Conservation (phyloP, 2,888 invertebrate genomes). For the Chaetogeoica ovagalla region DNA sequence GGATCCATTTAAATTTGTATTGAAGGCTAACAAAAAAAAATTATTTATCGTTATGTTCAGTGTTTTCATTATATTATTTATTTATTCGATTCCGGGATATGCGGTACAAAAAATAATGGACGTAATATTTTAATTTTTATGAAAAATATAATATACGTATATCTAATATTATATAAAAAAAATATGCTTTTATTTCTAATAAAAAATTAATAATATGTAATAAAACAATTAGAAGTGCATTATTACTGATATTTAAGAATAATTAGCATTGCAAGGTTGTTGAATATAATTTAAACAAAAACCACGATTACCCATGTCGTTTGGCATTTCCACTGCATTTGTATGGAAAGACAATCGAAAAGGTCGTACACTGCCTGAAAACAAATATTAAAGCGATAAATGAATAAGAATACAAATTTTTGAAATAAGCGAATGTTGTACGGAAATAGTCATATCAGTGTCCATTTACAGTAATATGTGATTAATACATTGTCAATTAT, state of each 20-base stretch:
- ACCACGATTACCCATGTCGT: slow-evolving; percentile 75
- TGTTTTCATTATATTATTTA: slow-evolving; percentile 64
- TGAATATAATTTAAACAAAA: slow-evolving; percentile 83
- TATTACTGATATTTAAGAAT: slow-evolving; percentile 7
- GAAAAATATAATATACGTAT: neutral
- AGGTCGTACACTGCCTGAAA: slow-evolving; percentile 76
- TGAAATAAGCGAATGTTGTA: too few relatives aligned
- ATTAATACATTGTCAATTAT: too few relatives aligned
- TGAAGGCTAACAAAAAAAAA: slow-evolving; percentile 17
- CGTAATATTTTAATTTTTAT: slow-evolving; percentile 60
- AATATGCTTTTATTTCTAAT: neutral
- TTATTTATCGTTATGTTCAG: neutral
- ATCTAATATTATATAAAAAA: neutral
- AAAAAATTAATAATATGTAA: neutral
- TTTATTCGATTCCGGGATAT: slow-evolving; percentile 86
- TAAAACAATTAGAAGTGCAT: too few relatives aligned
- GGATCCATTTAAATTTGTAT: slow-evolving; percentile 10
- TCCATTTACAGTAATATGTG: too few relatives aligned
- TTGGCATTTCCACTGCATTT: slow-evolving; percentile 75
- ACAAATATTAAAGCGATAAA: slow-evolving; percentile 19
- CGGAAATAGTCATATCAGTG: too few relatives aligned
- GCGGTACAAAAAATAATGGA: slow-evolving; percentile 82
- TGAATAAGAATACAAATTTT: neutral
- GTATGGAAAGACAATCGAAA: slow-evolving; percentile 79
- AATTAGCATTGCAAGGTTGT: slow-evolving; percentile 72